Conservation (phyloP, 2,888 invertebrate genomes). For the Sarcophaga carnaria region DNA sequence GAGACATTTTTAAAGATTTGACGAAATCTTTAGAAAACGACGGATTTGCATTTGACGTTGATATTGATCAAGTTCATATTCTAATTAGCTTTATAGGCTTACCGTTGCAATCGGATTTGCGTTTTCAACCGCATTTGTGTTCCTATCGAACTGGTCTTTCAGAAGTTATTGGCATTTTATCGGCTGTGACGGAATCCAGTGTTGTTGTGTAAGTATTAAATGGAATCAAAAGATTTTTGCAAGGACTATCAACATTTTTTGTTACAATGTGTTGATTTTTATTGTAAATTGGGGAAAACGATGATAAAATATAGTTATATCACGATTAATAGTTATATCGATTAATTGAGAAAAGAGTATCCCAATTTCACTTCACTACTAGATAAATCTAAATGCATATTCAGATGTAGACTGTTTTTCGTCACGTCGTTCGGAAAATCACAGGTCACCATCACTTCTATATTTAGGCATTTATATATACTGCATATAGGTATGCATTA, state of each 20-base stretch:
- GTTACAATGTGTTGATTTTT: no score
- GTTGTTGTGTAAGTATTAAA: constrained; percentile 74
- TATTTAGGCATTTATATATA: no score
- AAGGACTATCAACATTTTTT: neutral
- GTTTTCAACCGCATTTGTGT: constrained; percentile 72
- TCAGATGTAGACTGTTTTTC: no score
- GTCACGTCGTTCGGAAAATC: no score
- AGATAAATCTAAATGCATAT: no score
- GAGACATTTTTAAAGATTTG: constrained; percentile 70
- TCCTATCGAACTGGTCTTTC: constrained; percentile 74
- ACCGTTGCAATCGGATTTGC: constrained; percentile 73
- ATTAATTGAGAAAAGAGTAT: no score
- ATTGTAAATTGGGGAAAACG: no score
- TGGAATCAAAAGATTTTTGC: constrained; percentile 24
- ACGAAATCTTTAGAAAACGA: neutral
- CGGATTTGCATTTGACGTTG: constrained; percentile 68
- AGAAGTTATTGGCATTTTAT: constrained; percentile 75
- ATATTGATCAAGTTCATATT: constrained; percentile 77
- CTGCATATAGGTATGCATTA: no score
- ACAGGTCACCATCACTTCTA: no score
- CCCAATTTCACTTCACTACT: no score
- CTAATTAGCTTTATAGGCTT: constrained; percentile 76
- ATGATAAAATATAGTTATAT: no score
- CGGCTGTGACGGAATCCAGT: constrained; percentile 75
- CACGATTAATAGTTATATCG: no score